Base-by-base conservation (phyloP, 2,113 vertebrate species). In the Takifugu flavidus region DNA sequence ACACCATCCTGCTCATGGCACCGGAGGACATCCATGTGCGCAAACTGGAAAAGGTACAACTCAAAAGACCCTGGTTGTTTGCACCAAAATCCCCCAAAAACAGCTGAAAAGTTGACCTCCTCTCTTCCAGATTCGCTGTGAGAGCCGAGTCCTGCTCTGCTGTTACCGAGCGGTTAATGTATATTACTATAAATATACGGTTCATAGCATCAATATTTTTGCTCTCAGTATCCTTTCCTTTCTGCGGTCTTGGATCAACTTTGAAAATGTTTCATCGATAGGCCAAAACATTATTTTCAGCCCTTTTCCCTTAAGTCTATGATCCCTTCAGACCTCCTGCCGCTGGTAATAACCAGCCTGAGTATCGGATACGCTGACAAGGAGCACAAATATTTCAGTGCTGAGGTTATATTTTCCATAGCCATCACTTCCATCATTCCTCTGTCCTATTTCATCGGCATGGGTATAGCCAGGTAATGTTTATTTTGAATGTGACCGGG, bases 381-480 rank as follows among this genome's bases (percentile, higher is more conserved):
- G 6, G 78, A 86, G 4, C 90, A 94, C 75, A 20, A 7, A 4
- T 88, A 89, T 59, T 86, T 88, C 7, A 88, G 90, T 1, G 87
- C 93, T 0, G 61, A 90, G 0, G 6, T 83, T 0, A 95, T 93
- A 80, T 96, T 96, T 77, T 77, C 84, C 0, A 46, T 86, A 25
- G 92, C 94, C 11, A 71, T 95, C 69, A 70, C 82, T 42, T 93
- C 94, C 63, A 94, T 96, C 68, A 93, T 95, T 62, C 95, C 93
- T 0, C 86, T 96, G 1, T 96, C 95, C 39, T 95, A 96, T 77
- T 96, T 91, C 71, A 96, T 95, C 0, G 95, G 95, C 45, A 94
- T 95, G 94, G 94, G 94, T 8, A 95, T 95, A 1, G 94, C 94
- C 74, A 95, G 95, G 94, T 94, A 84, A 77, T 12, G 3, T 0